Conservation (phyloP, 1,140 invertebrate genomes). For the Pseudomyrmex cubaensis region DNA sequence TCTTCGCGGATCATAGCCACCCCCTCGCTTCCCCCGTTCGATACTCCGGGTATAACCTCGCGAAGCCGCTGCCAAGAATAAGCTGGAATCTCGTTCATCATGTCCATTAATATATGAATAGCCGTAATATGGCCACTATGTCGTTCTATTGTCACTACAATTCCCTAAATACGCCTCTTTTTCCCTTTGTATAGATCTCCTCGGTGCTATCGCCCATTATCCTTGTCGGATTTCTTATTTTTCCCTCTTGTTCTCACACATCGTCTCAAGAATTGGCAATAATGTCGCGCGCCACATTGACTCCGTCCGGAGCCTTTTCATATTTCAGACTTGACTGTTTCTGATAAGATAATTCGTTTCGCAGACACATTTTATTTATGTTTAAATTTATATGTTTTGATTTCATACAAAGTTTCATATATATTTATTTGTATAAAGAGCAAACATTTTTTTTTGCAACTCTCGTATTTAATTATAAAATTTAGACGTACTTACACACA, state of each 20-base stretch:
- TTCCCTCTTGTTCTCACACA: conserved; percentile 44
- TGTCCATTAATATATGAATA: conserved; percentile 81
- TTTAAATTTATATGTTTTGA: no score
- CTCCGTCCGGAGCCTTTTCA: no score
- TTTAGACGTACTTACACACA: background rate
- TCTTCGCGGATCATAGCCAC: background rate
- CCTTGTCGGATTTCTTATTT: conserved; percentile 52
- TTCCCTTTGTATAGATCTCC: background rate
- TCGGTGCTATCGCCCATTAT: conserved; percentile 39
- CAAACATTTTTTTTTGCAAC: background rate
- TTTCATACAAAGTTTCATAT: no score
- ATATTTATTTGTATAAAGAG: no score
- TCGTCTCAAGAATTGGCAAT: conserved; percentile 59
- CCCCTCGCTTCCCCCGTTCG: conserved; percentile 54
- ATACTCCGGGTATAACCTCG: conserved; percentile 49
- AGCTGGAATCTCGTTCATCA: conserved; percentile 81
- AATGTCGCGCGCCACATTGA: background rate
- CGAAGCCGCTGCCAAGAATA: conserved; percentile 81
- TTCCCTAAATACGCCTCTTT: conserved; percentile 53
- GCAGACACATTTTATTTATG: no score
- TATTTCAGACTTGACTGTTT: background rate
- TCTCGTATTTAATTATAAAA: background rate
- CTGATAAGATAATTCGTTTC: no score
- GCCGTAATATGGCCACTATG: conserved; percentile 76
- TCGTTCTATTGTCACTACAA: conserved; percentile 64